Evolutionary conservation across 2,113 vertebrate species (phyloP).

Genomic region (Gymnobelideus leadbeateri): DNA sequence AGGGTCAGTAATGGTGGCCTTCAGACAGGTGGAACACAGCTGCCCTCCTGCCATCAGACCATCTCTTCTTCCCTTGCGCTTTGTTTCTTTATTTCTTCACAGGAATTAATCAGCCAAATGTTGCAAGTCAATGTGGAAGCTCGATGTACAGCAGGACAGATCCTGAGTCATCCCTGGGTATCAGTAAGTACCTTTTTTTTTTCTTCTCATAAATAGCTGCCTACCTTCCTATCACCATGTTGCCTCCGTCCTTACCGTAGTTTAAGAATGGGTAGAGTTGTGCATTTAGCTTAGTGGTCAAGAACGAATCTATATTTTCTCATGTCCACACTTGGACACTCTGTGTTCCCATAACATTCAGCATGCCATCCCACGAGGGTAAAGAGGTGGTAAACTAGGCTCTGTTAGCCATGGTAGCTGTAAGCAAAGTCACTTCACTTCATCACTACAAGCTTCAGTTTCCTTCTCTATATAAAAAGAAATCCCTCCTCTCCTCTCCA

Average conservation of each 20-base stretch:
- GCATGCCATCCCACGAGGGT: background rate
- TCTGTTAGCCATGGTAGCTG: background rate
- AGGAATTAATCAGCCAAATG: constrained; percentile 98
- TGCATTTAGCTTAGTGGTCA: accelerated
- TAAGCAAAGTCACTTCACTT: background rate
- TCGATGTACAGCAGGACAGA: constrained; percentile 93
- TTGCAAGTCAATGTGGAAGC: constrained; percentile 93
- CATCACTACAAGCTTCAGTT: background rate
- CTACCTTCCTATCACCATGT: background rate
- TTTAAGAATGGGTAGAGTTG: accelerated
- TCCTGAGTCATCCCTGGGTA: constrained; percentile 96
- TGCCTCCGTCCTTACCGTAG: accelerated
- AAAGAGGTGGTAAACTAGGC: background rate
- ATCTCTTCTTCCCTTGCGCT: background rate
- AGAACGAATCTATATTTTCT: background rate
- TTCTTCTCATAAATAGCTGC: accelerated
- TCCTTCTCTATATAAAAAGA: background rate
- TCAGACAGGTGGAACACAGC: background rate
- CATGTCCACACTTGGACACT: background rate
- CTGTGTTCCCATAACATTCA: background rate
- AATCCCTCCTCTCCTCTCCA: background rate
- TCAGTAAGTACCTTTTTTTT: constrained; percentile 87
- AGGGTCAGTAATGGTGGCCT: background rate
- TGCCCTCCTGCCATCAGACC: background rate
- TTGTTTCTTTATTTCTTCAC: constrained; percentile 22